Evolutionary conservation across 2,113 vertebrate genomes (phyloP).

Genomic region (Megalops atlanticus): DNA sequence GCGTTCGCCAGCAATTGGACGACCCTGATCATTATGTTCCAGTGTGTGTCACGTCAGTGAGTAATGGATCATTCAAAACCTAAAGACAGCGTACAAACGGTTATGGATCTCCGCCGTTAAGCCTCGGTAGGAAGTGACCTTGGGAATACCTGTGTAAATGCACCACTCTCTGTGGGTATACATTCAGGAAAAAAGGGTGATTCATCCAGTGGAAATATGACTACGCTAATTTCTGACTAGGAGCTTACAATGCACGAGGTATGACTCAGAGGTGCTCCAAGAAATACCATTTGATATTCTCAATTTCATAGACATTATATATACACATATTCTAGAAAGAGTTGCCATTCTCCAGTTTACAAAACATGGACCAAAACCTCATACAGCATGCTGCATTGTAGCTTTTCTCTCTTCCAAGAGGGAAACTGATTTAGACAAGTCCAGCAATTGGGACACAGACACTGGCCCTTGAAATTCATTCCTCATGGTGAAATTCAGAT

Average conservation of each 20-base stretch:
- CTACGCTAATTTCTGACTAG: too few species aligned
- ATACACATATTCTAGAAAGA: too few species aligned
- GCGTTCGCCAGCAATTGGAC: not conserved
- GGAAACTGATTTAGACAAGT: not conserved
- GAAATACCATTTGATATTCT: too few species aligned
- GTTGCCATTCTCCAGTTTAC: too few species aligned
- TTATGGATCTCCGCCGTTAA: not conserved
- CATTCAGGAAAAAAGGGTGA: too few species aligned
- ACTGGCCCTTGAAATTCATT: not conserved
- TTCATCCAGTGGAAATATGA: too few species aligned
- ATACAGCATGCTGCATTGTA: not conserved
- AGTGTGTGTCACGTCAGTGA: not conserved
- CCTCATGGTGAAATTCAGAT: not conserved
- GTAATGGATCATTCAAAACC: not conserved
- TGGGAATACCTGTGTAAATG: not conserved
- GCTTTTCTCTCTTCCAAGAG: not conserved
- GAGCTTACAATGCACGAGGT: too few species aligned
- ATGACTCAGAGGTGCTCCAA: too few species aligned
- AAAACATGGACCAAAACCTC: too few species aligned
- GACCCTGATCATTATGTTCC: not conserved
- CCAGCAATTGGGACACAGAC: not conserved
- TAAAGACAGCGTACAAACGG: not conserved
- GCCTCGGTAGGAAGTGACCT: not conserved
- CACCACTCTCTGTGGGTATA: too few species aligned
- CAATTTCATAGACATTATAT: too few species aligned